These are phyloP conservation scores for Propsilocerus akamusi DNA, from an alignment of 1,140 invertebrate genomes.

Conservation along the genomic window DNA sequence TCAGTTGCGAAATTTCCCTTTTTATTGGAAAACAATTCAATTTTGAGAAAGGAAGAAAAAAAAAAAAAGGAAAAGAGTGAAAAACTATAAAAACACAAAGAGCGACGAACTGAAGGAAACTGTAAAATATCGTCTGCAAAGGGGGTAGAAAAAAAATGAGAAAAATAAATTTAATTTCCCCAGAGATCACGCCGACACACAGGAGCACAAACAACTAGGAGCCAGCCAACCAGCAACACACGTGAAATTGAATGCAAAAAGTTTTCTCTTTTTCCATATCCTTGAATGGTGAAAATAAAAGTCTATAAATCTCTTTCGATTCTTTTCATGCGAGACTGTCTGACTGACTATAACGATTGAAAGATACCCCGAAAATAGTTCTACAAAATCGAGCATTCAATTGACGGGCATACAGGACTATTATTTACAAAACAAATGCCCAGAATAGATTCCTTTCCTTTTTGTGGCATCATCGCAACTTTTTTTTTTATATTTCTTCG, in stretches of 20 bases:
- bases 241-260: neutral
- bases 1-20: no score
- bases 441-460: no score
- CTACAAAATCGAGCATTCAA: no score
- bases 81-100: neutral
- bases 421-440: no score
- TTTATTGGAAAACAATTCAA: neutral
- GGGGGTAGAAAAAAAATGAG: neutral
- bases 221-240: neutral
- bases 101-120: neutral
- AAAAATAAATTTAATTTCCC: slow-evolving; percentile 4
- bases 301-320: neutral
- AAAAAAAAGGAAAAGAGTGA: neutral
- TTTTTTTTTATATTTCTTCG: no score
- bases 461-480: no score
- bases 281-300: neutral
- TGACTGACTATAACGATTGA: no score
- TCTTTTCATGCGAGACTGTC: neutral
- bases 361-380: no score
- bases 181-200: neutral
- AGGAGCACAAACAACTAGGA: neutral
- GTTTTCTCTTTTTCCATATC: no score
- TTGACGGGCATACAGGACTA: no score
- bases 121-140: neutral
- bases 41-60: neutral